phyloP scores from a whole-genome alignment of 2,797 vertebrate species.

The Vespertilio murinus region DNA sequence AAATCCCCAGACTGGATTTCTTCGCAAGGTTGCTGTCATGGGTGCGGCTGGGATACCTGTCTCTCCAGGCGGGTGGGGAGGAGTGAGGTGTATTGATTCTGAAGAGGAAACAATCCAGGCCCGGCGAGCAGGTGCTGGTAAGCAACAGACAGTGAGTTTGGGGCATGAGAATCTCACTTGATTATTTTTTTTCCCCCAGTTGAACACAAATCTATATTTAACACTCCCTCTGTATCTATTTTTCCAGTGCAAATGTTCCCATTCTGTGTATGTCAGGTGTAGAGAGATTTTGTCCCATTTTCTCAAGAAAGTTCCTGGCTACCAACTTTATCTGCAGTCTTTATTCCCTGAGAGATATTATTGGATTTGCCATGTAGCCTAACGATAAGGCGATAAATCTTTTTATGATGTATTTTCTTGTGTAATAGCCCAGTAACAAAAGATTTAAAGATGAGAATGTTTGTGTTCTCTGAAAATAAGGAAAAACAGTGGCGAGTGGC shows the following conservation, averaged over 20 bases:
- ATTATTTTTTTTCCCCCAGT: not conserved
- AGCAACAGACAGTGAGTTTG: slow-evolving; percentile 39
- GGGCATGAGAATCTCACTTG: not conserved
- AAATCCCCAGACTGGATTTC: not conserved
- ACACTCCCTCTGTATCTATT: not conserved
- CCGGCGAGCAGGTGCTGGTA: slow-evolving; percentile 61
- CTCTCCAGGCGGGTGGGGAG: slow-evolving; percentile 64
- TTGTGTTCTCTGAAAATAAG: slow-evolving; percentile 24
- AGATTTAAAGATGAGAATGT: slow-evolving; percentile 18
- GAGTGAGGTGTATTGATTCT: slow-evolving; percentile 36
- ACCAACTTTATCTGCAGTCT: not conserved
- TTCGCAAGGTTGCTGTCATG: slow-evolving; percentile 37
- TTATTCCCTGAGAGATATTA: slow-evolving; percentile 3
- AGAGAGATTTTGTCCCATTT: not conserved
- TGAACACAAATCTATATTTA: not conserved
- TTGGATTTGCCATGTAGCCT: not conserved
- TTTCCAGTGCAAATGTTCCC: not conserved
- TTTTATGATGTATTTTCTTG: not conserved
- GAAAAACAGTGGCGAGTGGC: not conserved
- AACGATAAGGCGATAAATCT: not conserved
- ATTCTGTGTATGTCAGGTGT: not conserved
- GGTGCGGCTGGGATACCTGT: slow-evolving; percentile 58
- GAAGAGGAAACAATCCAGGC: slow-evolving; percentile 3
- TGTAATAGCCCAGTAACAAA: not conserved
- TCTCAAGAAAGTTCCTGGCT: not conserved